Base-by-base conservation (phyloP, 1,140 invertebrate genomes). In the Drosophila repleta region DNA sequence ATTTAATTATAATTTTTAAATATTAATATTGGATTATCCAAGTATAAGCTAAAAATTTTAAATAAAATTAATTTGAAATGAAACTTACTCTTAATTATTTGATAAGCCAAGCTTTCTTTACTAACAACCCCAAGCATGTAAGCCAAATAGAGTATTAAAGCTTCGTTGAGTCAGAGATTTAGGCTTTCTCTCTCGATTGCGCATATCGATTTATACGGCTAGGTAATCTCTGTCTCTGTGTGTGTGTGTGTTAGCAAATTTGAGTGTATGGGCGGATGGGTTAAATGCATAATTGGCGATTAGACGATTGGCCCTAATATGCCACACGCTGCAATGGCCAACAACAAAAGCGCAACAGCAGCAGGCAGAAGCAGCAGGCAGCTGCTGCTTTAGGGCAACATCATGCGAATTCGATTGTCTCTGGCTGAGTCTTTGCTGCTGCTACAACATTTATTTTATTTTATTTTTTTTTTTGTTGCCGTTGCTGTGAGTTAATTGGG, bases 221-320 rank as follows among this genome's bases (percentile, higher is more conserved):
- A 29, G 49, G n/a, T 7, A 11, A 29, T 37, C 41, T 56, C 10
- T 49, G 52, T 58, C n/a, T 32, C 4, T 20, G 45, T 35, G 37
- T 46, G 67, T 20, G 45, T 48, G 41, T 58, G 10, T 20, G 45
- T 48, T 35, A 52, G 10, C 48, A 29, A 35, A 39, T 48, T 18
- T 63, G 51, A 51, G 39, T 20, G 20, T 57, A 45, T 51, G 29
- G 56, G 53, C n/a, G 20, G 51, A 24, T 60, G 51, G 65, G 65
- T 87, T 66, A 76, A 79, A 73, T 88, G 83, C 76, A 88, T 88
- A 88, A 88, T 88, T 88, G 84, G 84, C 83, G 83, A 89, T 88
- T 88, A 88, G 84, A 83, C 84, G 76, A 83, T 88, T 88, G 83
- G 76, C 83, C 83, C 76, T 89, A 88, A 88, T 88, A 88, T 89